These are phyloP conservation scores for Caenorhabditis tropicalis DNA, from an alignment of 1,140 invertebrate species.

Conservation along the genomic window DNA sequence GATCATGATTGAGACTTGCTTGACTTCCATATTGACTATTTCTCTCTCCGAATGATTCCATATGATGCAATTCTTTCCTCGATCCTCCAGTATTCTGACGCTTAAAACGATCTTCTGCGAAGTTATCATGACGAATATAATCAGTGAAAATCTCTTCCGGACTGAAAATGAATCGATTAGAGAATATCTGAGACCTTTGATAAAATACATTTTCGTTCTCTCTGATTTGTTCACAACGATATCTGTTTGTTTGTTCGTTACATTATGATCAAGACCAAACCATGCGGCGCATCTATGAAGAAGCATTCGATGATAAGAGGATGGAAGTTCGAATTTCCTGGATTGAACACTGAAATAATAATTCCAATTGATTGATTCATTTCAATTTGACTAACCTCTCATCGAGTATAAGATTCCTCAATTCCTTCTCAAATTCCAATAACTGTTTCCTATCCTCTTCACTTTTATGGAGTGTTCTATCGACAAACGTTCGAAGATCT, in stretches of 20 bases:
- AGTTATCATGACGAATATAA: slow-evolving; percentile 26
- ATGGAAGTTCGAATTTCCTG: slow-evolving; percentile 86
- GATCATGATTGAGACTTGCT: slow-evolving; percentile 24
- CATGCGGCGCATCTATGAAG: slow-evolving; percentile 90
- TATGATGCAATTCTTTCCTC: slow-evolving; percentile 7
- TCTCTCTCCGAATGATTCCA: slow-evolving; percentile 24
- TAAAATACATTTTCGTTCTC: slow-evolving; percentile 78
- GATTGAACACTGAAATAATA: slow-evolving; percentile 75
- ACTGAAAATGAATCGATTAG: not conserved
- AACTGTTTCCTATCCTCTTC: slow-evolving; percentile 84
- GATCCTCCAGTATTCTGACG: not conserved
- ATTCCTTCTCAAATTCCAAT: slow-evolving; percentile 85
- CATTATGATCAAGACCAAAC: slow-evolving; percentile 91
- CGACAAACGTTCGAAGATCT: slow-evolving; percentile 86
- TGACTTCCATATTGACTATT: slow-evolving; percentile 8
- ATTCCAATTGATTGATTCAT: not conserved
- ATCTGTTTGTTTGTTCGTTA: slow-evolving; percentile 83
- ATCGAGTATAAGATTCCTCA: slow-evolving; percentile 84
- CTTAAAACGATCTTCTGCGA: not conserved
- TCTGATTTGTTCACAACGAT: slow-evolving; percentile 85
- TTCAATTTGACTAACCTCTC: slow-evolving; percentile 66
- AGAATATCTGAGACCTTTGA: not conserved
- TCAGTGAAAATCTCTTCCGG: slow-evolving; percentile 43
- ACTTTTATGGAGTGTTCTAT: slow-evolving; percentile 87
- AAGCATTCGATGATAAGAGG: slow-evolving; percentile 91